A percentile compares a stretch with the other conserved stretches of the same genome.
Evolutionary conservation across 2,888 invertebrate genomes (phyloP).

Genomic region (Agrochola litura): DNA sequence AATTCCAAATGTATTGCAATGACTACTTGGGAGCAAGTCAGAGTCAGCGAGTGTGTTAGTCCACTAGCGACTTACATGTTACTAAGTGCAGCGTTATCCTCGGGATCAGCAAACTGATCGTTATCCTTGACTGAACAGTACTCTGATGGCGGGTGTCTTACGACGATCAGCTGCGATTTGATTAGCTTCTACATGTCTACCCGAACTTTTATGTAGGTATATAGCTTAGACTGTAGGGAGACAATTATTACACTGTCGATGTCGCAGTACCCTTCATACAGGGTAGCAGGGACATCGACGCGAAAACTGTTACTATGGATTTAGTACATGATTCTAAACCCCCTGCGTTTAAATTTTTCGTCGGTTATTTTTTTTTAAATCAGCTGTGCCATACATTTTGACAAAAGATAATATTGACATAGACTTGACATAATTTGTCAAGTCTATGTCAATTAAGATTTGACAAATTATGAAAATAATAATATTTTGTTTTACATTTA

Average conservation of each 20-base stretch:
- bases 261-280: background rate
- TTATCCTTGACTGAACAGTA: background rate
- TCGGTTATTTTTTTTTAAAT: too few relatives aligned
- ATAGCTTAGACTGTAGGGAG: background rate
- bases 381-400: too few relatives aligned
- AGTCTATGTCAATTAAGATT: too few relatives aligned
- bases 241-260: background rate
- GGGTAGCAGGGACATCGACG: too few relatives aligned
- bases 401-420: too few relatives aligned
- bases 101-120: background rate
- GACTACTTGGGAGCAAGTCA: background rate
- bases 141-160: background rate
- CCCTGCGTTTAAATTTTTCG: too few relatives aligned
- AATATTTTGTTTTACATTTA: too few relatives aligned
- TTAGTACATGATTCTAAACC: too few relatives aligned
- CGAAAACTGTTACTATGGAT: too few relatives aligned
- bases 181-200: background rate
- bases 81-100: conserved; percentile 11
- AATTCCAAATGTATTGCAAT: background rate
- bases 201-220: too few relatives aligned
- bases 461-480: too few relatives aligned
- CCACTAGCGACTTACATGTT: background rate
- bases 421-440: too few relatives aligned
- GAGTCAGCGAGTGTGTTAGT: background rate
- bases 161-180: background rate